Base-by-base conservation (phyloP, 2,888 invertebrate species). In the Liposcelis brunnea region DNA sequence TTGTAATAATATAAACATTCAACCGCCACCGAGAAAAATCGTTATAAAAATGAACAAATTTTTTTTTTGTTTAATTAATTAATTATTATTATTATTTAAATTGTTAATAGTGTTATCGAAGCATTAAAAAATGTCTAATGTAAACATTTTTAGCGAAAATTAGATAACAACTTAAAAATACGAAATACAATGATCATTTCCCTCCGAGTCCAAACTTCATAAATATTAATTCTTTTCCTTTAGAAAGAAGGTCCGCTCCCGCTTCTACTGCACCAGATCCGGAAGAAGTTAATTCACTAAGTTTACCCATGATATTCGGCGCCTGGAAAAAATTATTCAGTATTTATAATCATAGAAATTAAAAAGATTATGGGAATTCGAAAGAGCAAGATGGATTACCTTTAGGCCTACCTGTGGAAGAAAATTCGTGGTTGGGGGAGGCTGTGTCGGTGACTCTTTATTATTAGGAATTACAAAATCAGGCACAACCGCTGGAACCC, bases 211-310 rank as follows among this genome's bases (percentile, higher is more conserved):
- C 89, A 65, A 90, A 90, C 69, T 85, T 85, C 80, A 89, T 89
- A 67, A 90, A 89, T 63, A 89, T 85, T 54, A 89, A 77, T 70
- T 89, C 89, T 68, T 90, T 89, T 59, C 89, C 89, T 66, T 89
- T 89, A 60, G 87, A 86, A 56, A 89, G 72, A 55, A 89, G 85
- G 61, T 87, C 61, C 64, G 34, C 48, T 49, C 32, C 19, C 36
- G 18, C 49, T 48, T 19, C 53, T 52, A 26, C 52, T 36, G 42
- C 31, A 54, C 36, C 50, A 53, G 42, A 45, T 47, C 54, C 52
- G 49, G 49, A 50, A 44, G 52, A 53, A 47, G 86, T 82, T 70
- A 87, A 85, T 62, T 87, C 87, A 56, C 82, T 77, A 61, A 87
- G 76, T 66, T 87, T 87, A 63, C 86, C 84, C 79, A 87, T 86